Evolutionary conservation across 2,888 invertebrate genomes (phyloP).

Genomic region (Epirrhoe alternata): DNA sequence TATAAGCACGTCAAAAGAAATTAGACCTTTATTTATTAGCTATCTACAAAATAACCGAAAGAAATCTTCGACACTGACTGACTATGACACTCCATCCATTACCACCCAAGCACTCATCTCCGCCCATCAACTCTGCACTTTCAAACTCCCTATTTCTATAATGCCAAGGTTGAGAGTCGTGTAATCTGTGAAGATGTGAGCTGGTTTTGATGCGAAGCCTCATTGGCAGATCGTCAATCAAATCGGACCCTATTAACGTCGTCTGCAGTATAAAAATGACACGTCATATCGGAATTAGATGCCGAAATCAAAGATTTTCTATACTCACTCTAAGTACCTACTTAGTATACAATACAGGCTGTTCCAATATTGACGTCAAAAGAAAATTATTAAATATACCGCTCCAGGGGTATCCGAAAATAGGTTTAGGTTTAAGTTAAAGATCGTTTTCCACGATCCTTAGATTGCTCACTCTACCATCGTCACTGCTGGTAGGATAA

Average conservation of each 20-base stretch:
- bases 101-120: slow-evolving; percentile 33
- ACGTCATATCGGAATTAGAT: slow-evolving; percentile 48
- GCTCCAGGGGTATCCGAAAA: too few relatives aligned
- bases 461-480: too few relatives aligned
- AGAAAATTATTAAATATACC: too few relatives aligned
- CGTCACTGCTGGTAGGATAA: too few relatives aligned
- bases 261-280: slow-evolving; percentile 59
- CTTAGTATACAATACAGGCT: too few relatives aligned
- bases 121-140: slow-evolving; percentile 16
- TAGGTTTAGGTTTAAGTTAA: too few relatives aligned
- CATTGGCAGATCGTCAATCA: slow-evolving; percentile 59
- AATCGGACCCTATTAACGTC: slow-evolving; percentile 64
- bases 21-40: slow-evolving; percentile 5
- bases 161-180: slow-evolving; percentile 30
- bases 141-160: background rate
- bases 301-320: background rate
- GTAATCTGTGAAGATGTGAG: background rate
- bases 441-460: too few relatives aligned
- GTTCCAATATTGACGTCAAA: too few relatives aligned
- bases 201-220: slow-evolving; percentile 36
- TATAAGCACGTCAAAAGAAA: background rate
- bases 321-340: too few relatives aligned
- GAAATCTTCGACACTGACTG: slow-evolving; percentile 39
- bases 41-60: slow-evolving; percentile 24
- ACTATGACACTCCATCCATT: slow-evolving; percentile 42